A percentile compares a stretch with the other conserved stretches of the same genome.
phyloP scores from a whole-genome alignment of 2,888 invertebrate genomes.

The Dysmachus trigonus region DNA sequence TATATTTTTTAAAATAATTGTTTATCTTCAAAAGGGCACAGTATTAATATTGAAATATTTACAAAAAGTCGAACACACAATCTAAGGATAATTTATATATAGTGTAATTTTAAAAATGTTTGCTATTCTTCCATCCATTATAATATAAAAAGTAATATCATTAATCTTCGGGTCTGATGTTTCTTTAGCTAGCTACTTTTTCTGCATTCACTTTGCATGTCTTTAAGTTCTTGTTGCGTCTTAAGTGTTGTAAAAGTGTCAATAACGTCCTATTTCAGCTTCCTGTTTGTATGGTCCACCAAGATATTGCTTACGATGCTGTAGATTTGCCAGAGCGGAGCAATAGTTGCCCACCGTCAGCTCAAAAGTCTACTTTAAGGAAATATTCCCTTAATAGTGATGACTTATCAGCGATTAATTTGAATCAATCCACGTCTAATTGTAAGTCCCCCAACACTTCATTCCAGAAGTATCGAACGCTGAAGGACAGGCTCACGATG shows the following conservation, averaged over 20 bases:
- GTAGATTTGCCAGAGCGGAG: conserved; percentile 30
- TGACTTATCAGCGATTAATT: not conserved
- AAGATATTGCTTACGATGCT: not conserved
- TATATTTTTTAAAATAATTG: too few species aligned
- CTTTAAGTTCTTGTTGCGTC: not conserved
- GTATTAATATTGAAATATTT: too few species aligned
- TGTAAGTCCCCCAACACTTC: conserved; percentile 26
- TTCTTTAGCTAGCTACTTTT: not conserved
- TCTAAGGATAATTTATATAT: too few species aligned
- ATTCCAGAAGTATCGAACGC: conserved; percentile 54
- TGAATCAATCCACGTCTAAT: conserved; percentile 33
- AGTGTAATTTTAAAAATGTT: not conserved
- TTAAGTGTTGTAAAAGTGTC: not conserved
- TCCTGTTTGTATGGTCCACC: conserved; percentile 11
- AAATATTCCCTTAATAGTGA: conserved; percentile 9
- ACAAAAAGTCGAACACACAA: too few species aligned
- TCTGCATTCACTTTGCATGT: not conserved
- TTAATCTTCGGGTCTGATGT: not conserved
- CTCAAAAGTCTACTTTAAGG: conserved; percentile 3
- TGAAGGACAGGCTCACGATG: conserved; percentile 59
- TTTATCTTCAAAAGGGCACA: too few species aligned
- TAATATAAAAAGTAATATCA: too few species aligned
- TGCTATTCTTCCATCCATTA: too few species aligned
- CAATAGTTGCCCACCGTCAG: conserved; percentile 20
- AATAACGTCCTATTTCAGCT: conserved; percentile 16